phyloP scores from a whole-genome alignment of 2,797 vertebrate species.

The Megaceryle alcyon region DNA sequence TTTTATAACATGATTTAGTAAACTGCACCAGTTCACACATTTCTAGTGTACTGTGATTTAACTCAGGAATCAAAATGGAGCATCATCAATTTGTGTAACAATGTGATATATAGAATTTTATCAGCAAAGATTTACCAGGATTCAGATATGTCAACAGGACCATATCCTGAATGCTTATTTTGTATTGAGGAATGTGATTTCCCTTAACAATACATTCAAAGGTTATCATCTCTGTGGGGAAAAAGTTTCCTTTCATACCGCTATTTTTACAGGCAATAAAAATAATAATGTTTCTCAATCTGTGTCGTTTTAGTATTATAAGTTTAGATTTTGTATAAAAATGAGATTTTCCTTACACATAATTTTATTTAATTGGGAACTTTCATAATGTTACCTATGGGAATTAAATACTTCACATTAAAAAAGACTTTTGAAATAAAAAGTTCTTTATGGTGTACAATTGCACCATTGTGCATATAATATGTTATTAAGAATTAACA shows the following conservation, averaged over 20 bases:
- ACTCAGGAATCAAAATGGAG: background rate
- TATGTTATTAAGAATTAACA: background rate
- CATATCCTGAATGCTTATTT: background rate
- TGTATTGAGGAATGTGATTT: background rate
- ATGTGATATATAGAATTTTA: background rate
- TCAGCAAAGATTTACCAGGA: background rate
- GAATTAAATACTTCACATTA: background rate
- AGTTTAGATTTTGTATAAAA: background rate
- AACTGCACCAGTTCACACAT: background rate
- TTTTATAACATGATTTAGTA: background rate
- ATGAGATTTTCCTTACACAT: background rate
- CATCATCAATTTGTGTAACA: background rate
- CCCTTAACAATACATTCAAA: background rate
- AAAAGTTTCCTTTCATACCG: background rate
- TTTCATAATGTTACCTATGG: background rate
- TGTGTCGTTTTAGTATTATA: background rate
- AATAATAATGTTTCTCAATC: background rate
- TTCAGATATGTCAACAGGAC: background rate
- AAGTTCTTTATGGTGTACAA: background rate
- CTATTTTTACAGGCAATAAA: background rate
- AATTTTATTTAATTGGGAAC: background rate
- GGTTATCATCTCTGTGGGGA: background rate
- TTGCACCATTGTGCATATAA: background rate
- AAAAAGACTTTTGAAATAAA: background rate
- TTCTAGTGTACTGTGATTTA: background rate